phyloP scores from a whole-genome alignment of 2,888 invertebrate genomes.

The Artemia sinica region DNA sequence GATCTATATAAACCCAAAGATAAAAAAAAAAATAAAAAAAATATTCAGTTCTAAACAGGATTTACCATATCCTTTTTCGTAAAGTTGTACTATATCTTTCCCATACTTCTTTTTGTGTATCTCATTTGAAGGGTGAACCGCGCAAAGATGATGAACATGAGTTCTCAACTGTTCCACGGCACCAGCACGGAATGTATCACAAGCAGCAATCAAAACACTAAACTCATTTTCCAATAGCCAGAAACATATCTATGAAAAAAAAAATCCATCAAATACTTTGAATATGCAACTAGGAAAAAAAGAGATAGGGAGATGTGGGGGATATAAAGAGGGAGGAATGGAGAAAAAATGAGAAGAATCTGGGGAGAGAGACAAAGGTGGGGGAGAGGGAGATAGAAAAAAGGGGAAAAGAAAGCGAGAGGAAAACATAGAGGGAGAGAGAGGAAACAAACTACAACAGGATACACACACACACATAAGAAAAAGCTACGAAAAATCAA shows the following conservation, averaged over 20 bases:
- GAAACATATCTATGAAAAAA: conserved; percentile 56
- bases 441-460: too few species aligned
- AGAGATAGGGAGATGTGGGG: too few species aligned
- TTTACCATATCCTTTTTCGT: conserved; percentile 83
- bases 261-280: too few species aligned
- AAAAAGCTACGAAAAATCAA: too few species aligned
- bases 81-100: conserved; percentile 75
- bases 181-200: conserved; percentile 97
- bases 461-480: too few species aligned
- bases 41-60: neutral
- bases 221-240: conserved; percentile 97
- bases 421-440: too few species aligned
- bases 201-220: conserved; percentile 89
- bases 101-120: conserved; percentile 35
- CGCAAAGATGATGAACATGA: conserved; percentile 77
- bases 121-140: conserved; percentile 62
- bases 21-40: neutral
- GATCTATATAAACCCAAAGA: neutral
- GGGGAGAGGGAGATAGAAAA: too few species aligned
- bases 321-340: too few species aligned
- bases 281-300: too few species aligned
- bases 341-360: too few species aligned
- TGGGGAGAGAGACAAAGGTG: too few species aligned
- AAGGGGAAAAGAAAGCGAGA: too few species aligned
- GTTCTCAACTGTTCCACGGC: conserved; percentile 96